Evolutionary conservation across 1,140 invertebrate genomes (phyloP).

Genomic region (Colletes latitarsis): DNA sequence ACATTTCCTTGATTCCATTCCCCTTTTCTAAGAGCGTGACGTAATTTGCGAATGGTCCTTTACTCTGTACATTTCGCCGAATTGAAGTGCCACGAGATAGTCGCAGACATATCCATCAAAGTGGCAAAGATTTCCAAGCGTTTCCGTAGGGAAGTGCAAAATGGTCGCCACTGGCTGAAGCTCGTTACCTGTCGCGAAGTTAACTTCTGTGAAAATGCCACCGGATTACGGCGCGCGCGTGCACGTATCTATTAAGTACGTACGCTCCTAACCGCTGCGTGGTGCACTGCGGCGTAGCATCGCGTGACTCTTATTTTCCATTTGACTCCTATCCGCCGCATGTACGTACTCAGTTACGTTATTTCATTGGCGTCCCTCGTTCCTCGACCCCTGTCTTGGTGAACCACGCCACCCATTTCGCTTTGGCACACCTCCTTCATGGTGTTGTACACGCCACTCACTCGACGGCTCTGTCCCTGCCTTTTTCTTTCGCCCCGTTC

Average conservation of each 20-base stretch:
- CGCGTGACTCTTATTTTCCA: conserved; percentile 68
- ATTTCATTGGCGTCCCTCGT: conserved; percentile 37
- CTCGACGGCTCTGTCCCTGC: conserved; percentile 12
- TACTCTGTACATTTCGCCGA: no score
- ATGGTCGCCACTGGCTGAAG: background rate
- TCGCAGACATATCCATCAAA: background rate
- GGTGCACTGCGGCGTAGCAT: conserved; percentile 59
- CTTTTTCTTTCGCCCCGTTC: conserved; percentile 2
- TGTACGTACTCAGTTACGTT: conserved; percentile 45
- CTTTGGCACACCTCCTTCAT: conserved; percentile 29
- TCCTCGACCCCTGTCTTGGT: background rate
- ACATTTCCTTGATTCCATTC: no score
- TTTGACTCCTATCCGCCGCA: conserved; percentile 48
- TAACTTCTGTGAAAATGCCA: conserved; percentile 26
- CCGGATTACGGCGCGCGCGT: conserved; percentile 28
- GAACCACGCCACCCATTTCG: conserved; percentile 10
- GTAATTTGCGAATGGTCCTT: no score
- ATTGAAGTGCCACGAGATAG: no score
- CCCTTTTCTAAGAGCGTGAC: no score
- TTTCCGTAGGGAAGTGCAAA: background rate
- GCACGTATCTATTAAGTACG: conserved; percentile 37
- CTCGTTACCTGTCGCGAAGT: conserved; percentile 10
- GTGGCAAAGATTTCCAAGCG: background rate
- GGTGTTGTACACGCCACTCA: conserved; percentile 23
- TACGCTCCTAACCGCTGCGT: conserved; percentile 53